phyloP scores from a whole-genome alignment of 2,888 invertebrate genomes.

The Perizoma affinitatum region DNA sequence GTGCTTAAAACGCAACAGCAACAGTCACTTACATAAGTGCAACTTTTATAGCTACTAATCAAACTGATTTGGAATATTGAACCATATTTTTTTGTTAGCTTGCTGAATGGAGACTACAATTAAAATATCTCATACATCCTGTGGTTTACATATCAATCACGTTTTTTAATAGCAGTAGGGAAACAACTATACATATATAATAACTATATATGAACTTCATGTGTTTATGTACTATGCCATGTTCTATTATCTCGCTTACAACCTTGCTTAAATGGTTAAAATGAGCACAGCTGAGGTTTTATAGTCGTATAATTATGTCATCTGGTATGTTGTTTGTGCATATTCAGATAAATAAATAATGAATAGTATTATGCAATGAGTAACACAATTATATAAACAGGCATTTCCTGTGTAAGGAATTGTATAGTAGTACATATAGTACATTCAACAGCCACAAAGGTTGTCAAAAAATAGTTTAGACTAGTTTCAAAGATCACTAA shows the following conservation, averaged over 20 bases:
- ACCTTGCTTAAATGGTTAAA: slow-evolving; percentile 6
- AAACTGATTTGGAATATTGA: no score
- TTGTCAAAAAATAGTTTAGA: no score
- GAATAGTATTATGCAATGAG: slow-evolving; percentile 15
- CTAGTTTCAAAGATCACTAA: no score
- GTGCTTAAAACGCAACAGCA: no score
- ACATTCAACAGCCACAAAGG: no score
- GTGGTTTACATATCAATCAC: slow-evolving; percentile 56
- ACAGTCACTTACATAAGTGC: no score
- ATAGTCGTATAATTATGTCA: slow-evolving; percentile 1
- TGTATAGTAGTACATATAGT: no score
- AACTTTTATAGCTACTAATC: no score
- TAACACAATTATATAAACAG: not conserved
- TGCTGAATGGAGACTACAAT: slow-evolving; percentile 33
- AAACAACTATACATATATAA: slow-evolving; percentile 12
- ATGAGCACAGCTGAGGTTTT: slow-evolving; percentile 10
- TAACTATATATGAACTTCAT: not conserved
- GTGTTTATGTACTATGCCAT: slow-evolving; percentile 3
- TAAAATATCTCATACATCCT: slow-evolving; percentile 52
- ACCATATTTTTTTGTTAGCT: not conserved
- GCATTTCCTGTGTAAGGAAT: no score
- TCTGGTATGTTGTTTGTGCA: slow-evolving; percentile 12
- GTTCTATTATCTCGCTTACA: slow-evolving; percentile 14
- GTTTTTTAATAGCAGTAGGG: slow-evolving; percentile 41
- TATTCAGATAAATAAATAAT: slow-evolving; percentile 8